Conservation (phyloP, 1,140 invertebrate genomes). For the Camponotus pennsylvanicus region DNA sequence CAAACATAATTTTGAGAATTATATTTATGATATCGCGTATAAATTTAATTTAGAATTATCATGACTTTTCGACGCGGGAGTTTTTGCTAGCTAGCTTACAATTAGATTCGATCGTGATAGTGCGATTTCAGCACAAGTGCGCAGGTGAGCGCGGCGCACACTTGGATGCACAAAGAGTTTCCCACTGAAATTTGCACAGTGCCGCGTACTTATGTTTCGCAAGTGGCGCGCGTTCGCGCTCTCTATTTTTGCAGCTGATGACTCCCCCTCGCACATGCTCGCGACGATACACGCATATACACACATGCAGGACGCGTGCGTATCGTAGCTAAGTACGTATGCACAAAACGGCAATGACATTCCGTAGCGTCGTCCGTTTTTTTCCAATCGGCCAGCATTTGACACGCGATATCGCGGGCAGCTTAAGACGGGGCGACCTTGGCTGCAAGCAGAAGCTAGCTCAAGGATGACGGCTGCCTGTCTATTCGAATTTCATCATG, state of each 20-base stretch:
- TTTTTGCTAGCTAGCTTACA: background rate
- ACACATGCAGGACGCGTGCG: too few relatives aligned
- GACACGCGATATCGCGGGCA: constrained; percentile 51
- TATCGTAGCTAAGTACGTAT: background rate
- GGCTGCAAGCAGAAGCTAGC: constrained; percentile 74
- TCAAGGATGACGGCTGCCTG: constrained; percentile 73
- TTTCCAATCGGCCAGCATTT: constrained; percentile 72
- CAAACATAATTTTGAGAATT: too few relatives aligned
- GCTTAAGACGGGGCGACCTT: constrained; percentile 64
- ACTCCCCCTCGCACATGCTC: background rate
- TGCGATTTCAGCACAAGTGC: constrained; percentile 16
- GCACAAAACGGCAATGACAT: constrained; percentile 73
- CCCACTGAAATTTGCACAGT: constrained; percentile 33
- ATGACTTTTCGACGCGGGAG: background rate
- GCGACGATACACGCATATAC: background rate
- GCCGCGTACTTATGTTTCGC: constrained; percentile 21
- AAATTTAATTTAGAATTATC: background rate
- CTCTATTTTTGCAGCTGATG: constrained; percentile 48
- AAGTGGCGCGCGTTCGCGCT: constrained; percentile 19
- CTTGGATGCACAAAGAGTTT: constrained; percentile 28
- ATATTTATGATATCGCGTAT: background rate
- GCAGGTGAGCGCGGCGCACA: background rate
- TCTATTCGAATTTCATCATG: constrained; percentile 77
- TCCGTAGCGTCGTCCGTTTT: constrained; percentile 73
- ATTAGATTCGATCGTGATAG: constrained; percentile 25